Base-by-base conservation (phyloP, 2,888 invertebrate genomes). In the Oscheius sp. region DNA sequence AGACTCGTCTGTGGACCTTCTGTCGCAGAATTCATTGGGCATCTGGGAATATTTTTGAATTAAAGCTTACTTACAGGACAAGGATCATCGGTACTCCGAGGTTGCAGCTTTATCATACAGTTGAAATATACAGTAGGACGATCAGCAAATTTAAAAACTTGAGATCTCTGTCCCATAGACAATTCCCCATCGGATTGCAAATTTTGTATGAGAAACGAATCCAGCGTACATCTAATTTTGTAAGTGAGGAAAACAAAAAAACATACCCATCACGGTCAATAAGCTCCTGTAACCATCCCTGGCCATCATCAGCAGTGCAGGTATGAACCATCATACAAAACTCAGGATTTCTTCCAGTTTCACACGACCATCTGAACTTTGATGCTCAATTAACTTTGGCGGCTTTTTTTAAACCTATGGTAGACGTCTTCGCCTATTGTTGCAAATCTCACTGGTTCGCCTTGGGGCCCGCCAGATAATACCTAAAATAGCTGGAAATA, bases 81-180 rank as follows among this genome's bases (percentile, higher is more conserved):
- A 9, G 41, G 18, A 2, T 66, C 66, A 5, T 13, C 27, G 2
- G 29, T 9, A 0, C 52, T 66, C 35, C 84, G 84, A 64, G 84
- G 63, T 46, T 82, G 76, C 27, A 87, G 74, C 27, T 82, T 59
- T n/a, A 87, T 82, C 80, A 85, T 85, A 69, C 87, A 87, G 5
- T 78, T 76, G 70, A 86, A 86, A 77, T 82, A 86, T 16, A 87
- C 80, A 1, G 87, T 85, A 2, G 84, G 82, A 18, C 79, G 78
- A 64, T 87, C 87, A 12, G 87, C 87, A 64, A 87, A 87, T 61
- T 86, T 87, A 79, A 87, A 87, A 0, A 86, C 86, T 53, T 69
- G 76, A 0, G 84, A 74, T 21, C 78, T 53, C 64, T 83, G 83
- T 16, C 81, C 83, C 6, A 84, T 86, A 49, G 77, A 74, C 27